Evolutionary conservation across 2,113 vertebrate species (phyloP).

Genomic region (Indicator maculatus): DNA sequence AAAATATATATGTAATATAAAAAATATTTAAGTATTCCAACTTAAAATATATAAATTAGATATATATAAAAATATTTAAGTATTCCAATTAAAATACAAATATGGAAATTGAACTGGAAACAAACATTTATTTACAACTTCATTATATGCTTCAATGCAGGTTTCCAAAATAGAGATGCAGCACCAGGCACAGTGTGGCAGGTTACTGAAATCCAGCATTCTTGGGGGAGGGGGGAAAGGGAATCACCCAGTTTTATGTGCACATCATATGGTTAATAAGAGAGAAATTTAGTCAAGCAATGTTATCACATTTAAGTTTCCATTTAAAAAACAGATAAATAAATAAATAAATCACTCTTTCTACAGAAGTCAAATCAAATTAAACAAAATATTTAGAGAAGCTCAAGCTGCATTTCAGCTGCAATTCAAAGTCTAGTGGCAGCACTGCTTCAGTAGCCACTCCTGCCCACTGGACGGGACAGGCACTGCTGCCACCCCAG

Average conservation of each 20-base stretch:
- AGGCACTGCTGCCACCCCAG: accelerated
- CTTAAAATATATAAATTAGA: no score
- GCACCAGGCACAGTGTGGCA: neutral
- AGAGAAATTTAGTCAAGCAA: neutral
- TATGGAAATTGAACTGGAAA: neutral
- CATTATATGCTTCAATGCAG: neutral
- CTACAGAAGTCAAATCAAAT: neutral
- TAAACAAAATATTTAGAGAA: accelerated
- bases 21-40: no score
- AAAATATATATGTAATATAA: no score
- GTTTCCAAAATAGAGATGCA: accelerated
- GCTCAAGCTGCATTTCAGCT: accelerated
- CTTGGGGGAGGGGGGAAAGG: neutral
- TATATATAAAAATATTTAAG: no score
- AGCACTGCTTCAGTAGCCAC: neutral
- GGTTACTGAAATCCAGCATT: neutral
- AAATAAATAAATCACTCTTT: neutral
- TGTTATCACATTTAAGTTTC: neutral
- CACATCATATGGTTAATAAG: neutral
- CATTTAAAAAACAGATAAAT: neutral
- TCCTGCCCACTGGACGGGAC: accelerated
- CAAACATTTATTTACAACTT: neutral
- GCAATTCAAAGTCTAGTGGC: accelerated
- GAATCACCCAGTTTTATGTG: neutral
- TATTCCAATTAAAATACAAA: neutral